Conservation (phyloP, 2,797 vertebrate genomes). For the Notolabrus celidotus region DNA sequence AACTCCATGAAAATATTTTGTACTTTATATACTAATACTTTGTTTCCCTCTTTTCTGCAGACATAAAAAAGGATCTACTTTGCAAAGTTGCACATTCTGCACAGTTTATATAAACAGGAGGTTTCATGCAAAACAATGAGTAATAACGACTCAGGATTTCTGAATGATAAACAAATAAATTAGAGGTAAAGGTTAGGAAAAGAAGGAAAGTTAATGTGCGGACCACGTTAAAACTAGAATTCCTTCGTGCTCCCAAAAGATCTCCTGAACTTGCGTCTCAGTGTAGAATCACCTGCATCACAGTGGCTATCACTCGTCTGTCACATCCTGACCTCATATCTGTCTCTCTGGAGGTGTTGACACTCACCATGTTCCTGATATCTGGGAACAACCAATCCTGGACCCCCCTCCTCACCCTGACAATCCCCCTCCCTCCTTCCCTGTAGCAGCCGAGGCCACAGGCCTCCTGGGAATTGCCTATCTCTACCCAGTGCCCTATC, state of each 20-base stretch:
- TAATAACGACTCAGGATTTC: too few species aligned
- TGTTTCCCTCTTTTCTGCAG: too few species aligned
- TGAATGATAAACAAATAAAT: constrained; percentile 24
- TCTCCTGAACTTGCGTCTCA: too few species aligned
- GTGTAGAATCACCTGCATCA: constrained; percentile 50
- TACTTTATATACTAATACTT: too few species aligned
- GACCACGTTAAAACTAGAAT: too few species aligned
- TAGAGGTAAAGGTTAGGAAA: not conserved
- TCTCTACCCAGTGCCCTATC: constrained; percentile 84
- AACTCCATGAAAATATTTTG: too few species aligned
- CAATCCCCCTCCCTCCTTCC: not conserved
- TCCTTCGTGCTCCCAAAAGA: too few species aligned
- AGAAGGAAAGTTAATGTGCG: too few species aligned
- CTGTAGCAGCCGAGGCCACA: constrained; percentile 57
- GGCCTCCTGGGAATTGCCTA: constrained; percentile 88
- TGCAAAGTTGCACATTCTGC: too few species aligned
- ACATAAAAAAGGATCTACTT: too few species aligned
- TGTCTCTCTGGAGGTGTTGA: constrained; percentile 78
- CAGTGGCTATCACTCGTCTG: constrained; percentile 52
- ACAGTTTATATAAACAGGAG: too few species aligned
- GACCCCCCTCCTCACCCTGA: constrained; percentile 38
- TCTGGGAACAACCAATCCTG: constrained; percentile 75
- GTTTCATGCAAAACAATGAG: too few species aligned
- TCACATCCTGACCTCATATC: constrained; percentile 76
- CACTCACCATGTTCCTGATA: constrained; percentile 81